Evolutionary conservation across 2,113 vertebrate species (phyloP), one percentile per base, ranked within the genome.

Genomic region (Halcyon malimbica): DNA sequence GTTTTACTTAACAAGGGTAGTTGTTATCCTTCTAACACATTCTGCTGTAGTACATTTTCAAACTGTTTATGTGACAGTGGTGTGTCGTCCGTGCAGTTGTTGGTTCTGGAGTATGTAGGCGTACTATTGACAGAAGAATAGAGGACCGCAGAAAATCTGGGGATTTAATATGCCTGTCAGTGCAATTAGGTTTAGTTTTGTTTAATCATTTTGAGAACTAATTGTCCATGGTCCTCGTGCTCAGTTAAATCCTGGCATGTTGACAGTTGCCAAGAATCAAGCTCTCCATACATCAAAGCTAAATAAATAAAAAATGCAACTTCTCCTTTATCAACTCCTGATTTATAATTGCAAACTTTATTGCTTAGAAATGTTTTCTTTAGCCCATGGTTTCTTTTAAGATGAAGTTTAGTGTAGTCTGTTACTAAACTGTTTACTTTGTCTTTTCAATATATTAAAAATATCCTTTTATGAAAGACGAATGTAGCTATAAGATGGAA

Each of bases 101-200:
- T 98, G 87, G 93, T 97, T 96, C 95, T 96, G 94, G 74, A 85
- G 64, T 93, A 88, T 33, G 96, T 97, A 56, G 97, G 96, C 46
- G 68, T 94, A 44, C 75, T 94, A 88, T 95, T 96, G 87, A 73
- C 82, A 77, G 96, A 97, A 82, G 97, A 96, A 96, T 92, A 94
- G 87, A 64, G 74, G 67, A 94, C 78, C 21, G 63, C 51, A 93
- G 81, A 94, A 96, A 95, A 91, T 65, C 56, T 92, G 87, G 44
- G 89, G 92, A 76, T 39, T 83, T 81, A 78, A 69, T 29, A 11
- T 83, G 84, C 76, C 44, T 95, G 67, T 94, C 21, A 16, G 50
- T 53, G 56, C 84, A 84, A 75, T 90, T 97, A 93, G 48, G 33
- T 91, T 78, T 95, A 85, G 87, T 35, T 96, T 59, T 90, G 79